Base-by-base conservation (phyloP, 2,113 vertebrate genomes). In the Reinhardtius hippoglossoides region DNA sequence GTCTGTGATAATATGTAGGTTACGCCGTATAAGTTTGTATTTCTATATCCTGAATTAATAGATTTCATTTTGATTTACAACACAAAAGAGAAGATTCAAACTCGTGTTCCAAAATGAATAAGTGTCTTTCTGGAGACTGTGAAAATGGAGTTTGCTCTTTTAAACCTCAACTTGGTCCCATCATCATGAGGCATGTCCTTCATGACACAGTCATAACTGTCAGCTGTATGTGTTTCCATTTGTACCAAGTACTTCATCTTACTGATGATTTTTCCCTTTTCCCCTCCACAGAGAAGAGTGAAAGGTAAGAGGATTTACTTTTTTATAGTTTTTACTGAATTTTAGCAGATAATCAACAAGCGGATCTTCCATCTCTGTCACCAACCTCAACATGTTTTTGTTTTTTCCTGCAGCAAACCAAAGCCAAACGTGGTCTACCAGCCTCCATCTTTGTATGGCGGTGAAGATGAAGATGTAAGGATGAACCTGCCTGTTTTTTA, bases 391-490 rank as follows among this genome's bases (percentile, higher is more conserved):
- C 27, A 18, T 69, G 4, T n/a, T 13, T 31, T 9, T 63, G 2
- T 69, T 65, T 31, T 15, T n/a, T n/a, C 18, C 27, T 82, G 24
- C 84, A 94, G 90, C 60, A 93, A 89, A 81, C 54, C 71, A 16
- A 94, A 91, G 71, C 1, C 80, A 16, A 77, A 63, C 0, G 87
- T 85, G 57, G 88, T 93, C 61, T 93, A 94, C 76, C 92, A 93
- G 82, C 89, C 92, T 0, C 5, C 78, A 31, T 54, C 91, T 3
- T 0, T 66, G 27, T 58, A 87, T 14, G 82, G 65, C 1, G 88
- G 86, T 40, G 91, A 86, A 15, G 89, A 88, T 6, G 92, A 91
- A 0, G 71, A 94, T 81, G 94, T 95, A 88, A 91, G 94, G 88
- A 31, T 73, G 48, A 61, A 20, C 4, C 54, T 23, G 2, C 4